phyloP scores from a whole-genome alignment of 2,113 vertebrate genomes.

The Aythya baeri region DNA sequence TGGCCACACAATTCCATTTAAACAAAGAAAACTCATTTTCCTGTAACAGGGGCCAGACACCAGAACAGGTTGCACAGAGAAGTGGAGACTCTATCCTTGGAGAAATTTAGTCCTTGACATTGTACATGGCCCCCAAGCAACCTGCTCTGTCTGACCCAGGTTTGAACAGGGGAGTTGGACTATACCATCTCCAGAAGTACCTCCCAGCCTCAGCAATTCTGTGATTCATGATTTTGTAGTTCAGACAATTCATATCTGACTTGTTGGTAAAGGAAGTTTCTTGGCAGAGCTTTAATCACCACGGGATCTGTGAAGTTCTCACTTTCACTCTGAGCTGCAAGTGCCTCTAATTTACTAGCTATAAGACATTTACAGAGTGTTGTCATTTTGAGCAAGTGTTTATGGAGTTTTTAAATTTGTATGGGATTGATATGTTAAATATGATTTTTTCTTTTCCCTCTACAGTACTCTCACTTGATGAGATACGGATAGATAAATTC shows the following conservation, averaged over 20 bases:
- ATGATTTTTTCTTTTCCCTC: neutral
- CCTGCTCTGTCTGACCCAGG: neutral
- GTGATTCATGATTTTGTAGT: neutral
- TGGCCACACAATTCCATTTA: neutral
- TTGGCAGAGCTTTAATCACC: neutral
- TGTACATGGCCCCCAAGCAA: neutral
- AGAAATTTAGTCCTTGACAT: neutral
- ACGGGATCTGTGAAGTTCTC: neutral
- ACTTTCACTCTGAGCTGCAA: neutral
- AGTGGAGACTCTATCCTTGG: neutral
- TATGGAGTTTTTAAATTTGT: neutral
- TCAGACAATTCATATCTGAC: neutral
- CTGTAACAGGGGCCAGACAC: neutral
- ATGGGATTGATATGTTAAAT: neutral
- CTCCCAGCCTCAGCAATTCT: neutral
- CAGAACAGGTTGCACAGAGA: neutral
- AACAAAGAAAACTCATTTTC: neutral
- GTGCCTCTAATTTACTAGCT: neutral
- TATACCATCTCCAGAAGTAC: neutral
- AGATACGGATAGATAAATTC: neutral
- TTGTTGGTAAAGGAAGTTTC: neutral
- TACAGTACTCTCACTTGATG: neutral
- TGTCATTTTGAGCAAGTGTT: neutral
- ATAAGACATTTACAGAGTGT: neutral
- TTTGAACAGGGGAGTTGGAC: neutral